Evolutionary conservation across 2,113 vertebrate genomes (phyloP).

Genomic region (Grus americana): DNA sequence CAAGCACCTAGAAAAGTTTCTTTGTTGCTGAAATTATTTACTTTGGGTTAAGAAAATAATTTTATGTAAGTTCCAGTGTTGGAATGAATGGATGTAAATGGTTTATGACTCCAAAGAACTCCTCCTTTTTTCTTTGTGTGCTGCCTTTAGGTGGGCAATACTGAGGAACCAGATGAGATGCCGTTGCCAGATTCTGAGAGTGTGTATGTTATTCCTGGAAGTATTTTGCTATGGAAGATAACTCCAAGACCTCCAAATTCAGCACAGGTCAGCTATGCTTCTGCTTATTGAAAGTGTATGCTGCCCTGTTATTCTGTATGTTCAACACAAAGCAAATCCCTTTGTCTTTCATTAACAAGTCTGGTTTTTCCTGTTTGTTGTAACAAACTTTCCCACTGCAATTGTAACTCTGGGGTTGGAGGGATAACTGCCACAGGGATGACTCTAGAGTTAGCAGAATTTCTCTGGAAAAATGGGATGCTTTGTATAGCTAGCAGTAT

Average conservation of each 20-base stretch:
- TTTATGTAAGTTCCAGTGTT: background rate
- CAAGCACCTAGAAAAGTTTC: background rate
- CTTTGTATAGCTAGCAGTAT: background rate
- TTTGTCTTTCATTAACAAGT: background rate
- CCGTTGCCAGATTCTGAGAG: conserved; percentile 91
- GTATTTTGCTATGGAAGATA: conserved; percentile 92
- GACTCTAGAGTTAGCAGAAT: background rate
- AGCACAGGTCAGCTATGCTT: conserved; percentile 80
- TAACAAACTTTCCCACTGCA: background rate
- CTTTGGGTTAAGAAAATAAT: background rate
- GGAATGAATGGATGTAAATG: background rate
- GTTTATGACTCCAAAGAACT: background rate
- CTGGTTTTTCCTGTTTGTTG: background rate
- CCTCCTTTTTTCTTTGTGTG: background rate
- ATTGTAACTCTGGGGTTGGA: background rate
- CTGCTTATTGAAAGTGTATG: background rate
- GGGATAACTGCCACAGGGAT: background rate
- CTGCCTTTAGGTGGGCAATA: conserved; percentile 71
- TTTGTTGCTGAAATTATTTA: background rate
- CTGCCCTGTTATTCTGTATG: background rate
- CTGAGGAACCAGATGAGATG: conserved; percentile 92
- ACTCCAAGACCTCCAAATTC: conserved; percentile 93
- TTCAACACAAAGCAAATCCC: background rate
- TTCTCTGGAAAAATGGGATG: background rate
- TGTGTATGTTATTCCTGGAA: conserved; percentile 91